Base-by-base conservation (phyloP, 1,140 invertebrate genomes). In the Brachionus rotundiformis region DNA sequence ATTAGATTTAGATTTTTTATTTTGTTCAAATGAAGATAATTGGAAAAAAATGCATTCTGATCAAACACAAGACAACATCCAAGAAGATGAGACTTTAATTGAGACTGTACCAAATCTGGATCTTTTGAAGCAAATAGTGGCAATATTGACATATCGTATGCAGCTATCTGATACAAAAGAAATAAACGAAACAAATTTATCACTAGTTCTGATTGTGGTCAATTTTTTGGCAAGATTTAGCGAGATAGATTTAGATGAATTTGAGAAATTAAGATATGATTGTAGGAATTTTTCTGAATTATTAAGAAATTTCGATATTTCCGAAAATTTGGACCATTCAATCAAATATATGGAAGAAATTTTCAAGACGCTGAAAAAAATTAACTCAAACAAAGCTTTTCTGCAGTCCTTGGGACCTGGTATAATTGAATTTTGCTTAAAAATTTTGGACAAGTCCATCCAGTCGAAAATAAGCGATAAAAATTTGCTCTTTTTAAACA, bases 381-480 rank as follows among this genome's bases (percentile, higher is more conserved):
- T 73, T 11, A 44, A 44, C 13, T 25, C 16, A 13, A 73, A 73
- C 23, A 41, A 41, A 19, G 8, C 11, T 5, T 73, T 73, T 73
- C 0, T 73, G 1, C 19, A 44, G 8, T 8, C 25, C 10, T 19
- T 27, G 7, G 68, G 68, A 11, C 41, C 68, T 2, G 36, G 13
- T 11, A 29, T 73, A 27, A 47, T 73, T 13, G 68, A 73, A 73
- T 39, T 31, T 5, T 25, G 68, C 36, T 13, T 73, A n/a, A 73
- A 44, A 73, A 27, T 73, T 44, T 44, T 73, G 36, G 68, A 73
- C 25, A 10, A 23, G 29, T 3, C n/a, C 13, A 2, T 31, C 10
- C 16, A 36, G 2, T 36, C 36, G 11, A 39, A 73, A 47, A 8
- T 8, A 7, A 23, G n/a, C 10, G 29, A 3, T n/a, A 25, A 44